Evolutionary conservation across 37 sponge, comb jelly and placozoan genomes (phyloP), one percentile per base, ranked within the genome.

Genomic region (Halichondria panicea): DNA sequence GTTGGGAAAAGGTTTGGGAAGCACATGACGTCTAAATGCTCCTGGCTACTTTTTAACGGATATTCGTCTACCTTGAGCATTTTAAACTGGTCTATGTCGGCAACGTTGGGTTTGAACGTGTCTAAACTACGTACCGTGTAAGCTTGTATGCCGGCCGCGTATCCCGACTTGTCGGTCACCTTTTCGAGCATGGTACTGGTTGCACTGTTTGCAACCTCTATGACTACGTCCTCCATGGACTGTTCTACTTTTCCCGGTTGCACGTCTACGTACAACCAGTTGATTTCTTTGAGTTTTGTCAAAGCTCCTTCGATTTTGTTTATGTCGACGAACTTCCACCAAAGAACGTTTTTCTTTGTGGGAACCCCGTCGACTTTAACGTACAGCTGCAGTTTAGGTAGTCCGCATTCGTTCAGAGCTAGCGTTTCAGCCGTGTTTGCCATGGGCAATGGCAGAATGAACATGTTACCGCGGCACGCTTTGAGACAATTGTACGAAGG

Each of bases 1-100:
- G 19, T 38, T 19, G 81, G 77, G 30, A 77, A 88, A 28, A 88
- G 48, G 12, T 25, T 28, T 3, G 79, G 83, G 53, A 88, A 87
- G 48, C 78, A 77, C 67, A 77, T 64, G 2, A 77, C 78, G 52
- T 77, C 67, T 31, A 77, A 50, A 32, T 65, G 27, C 27, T 79
- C 31, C 43, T 66, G 86, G 11, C 73, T 45, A 41, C 72, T 78
- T 60, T 72, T 39, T 19, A 85, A 32, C 21, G 70, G 67, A 44
- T 75, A 45, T 55, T 87, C 82, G 52, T 36, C 41, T 13, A 87
- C 72, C 35, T 42, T 76, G 24, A 76, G n/a, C 56, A 87, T 35
- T 69, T 81, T 75, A 75, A 81, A 87, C 63, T 87, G 82, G 1
- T 81, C 81, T 39, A 77, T 72, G 44, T 88, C 89, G 11, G 72